Base-by-base conservation (phyloP, 2,113 vertebrate genomes). In the Onychostoma macrolepis region DNA sequence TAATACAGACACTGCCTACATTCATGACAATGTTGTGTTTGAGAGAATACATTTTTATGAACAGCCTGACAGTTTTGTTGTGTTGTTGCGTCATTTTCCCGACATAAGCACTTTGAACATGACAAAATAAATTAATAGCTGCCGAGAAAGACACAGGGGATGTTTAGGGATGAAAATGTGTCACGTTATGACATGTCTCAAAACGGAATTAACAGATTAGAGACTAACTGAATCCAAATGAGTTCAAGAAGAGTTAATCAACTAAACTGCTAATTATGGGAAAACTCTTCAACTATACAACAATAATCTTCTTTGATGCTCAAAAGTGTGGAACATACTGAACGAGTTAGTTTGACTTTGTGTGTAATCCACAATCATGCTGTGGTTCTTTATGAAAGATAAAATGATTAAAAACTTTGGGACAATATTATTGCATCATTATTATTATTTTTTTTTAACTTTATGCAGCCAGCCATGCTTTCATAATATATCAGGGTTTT, bases 41-140 rank as follows among this genome's bases (percentile, higher is more conserved):
- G 43, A 33, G 71, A 83, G 19, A 83, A 50, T 21, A 71, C 5
- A 83, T 50, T 69, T 82, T 71, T 71, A 67, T 71, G 28, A 83
- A 69, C n/a, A n/a, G 80, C 43, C 17, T 30, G 7, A 58, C 15
- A 45, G 80, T 80, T 63, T 61, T n/a, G 19, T 61, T 41, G 38
- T 65, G 15, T 45, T 33, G 63, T 71, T 38, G 36, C 33, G 48
- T 11, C 9, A 15, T 83, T 69, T 83, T 67, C 43, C 63, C 33
- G 41, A 50, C 43, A 69, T 33, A 10, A 50, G n/a, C 8, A 15
- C 41, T 50, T 71, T 67, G 76, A 30, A 28, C 63, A 50, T 83
- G 63, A 50, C 63, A 71, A 50, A 12, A 83, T 17, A 28, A 24
- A 71, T 36, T 2, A 83, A 50, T 33, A 50, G 17, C 30, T 71